Base-by-base conservation (phyloP, 2,797 vertebrate genomes). In the Pangasius sanitwongsei region DNA sequence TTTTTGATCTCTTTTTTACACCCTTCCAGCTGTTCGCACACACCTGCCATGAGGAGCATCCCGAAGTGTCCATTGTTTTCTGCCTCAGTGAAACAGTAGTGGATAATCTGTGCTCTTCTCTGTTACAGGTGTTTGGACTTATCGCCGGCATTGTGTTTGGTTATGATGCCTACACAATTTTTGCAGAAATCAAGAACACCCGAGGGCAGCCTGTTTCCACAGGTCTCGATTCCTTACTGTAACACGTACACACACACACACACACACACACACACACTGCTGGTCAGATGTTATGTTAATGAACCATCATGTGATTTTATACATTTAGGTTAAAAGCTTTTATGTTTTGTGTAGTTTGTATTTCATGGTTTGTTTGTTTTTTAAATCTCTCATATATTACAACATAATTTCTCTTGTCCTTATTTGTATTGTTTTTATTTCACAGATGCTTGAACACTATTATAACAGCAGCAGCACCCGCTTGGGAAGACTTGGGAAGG, bases 151-250 rank as follows among this genome's bases (percentile, higher is more conserved):
- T 96, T 75, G 59, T 97, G 89, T 97, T 95, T 91, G 94, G 92
- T 13, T 97, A 96, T 20, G 96, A 97, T 87, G 88, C 94, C 65
- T 97, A 96, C 93, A 93, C 90, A 86, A 89, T 93, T 90, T 96
- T 1, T 92, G 23, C 94, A 89, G 88, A 94, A 67, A 0, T 97
- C 89, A 88, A 93, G 93, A 91, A 89, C 87, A 77, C 8, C 80
- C 92, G 92, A 85, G 94, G 95, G 90, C 94, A 95, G 83, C 83
- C 94, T 70, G 92, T 95, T 59, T 55, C 95, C 84, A 93, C 94
- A 25, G 92, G 96, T 97, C 86, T 93, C 93, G 78, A 12, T 20
- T n/a, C n/a, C 0, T 67, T 11, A 61, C 72, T 74, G 57, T 6
- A 69, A 37, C 70, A 75, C 18, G 67, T 2, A 55, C 3, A n/a